Evolutionary conservation across 2,888 invertebrate species (phyloP).

Genomic region (Himalopsyche anomala): DNA sequence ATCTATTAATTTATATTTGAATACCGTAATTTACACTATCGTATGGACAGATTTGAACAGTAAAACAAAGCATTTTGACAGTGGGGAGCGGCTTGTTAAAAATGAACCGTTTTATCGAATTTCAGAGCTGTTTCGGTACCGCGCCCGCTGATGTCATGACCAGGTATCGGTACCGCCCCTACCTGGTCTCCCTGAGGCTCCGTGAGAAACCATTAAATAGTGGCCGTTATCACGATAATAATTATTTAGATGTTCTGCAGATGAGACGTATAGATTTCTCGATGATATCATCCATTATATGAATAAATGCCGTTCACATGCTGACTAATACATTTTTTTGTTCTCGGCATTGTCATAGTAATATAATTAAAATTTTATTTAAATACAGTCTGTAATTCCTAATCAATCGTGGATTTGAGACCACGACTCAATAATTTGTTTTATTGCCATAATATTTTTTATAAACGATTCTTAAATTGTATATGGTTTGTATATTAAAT

Average conservation of each 20-base stretch:
- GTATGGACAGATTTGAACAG: not conserved
- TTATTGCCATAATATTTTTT: no score
- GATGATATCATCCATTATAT: conserved; percentile 39
- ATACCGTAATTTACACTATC: not conserved
- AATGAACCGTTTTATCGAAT: conserved; percentile 38
- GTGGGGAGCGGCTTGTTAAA: conserved; percentile 32
- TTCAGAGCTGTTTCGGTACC: conserved; percentile 14
- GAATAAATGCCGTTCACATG: no score
- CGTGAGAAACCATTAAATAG: conserved; percentile 54
- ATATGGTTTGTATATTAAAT: no score
- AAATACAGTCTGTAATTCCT: no score
- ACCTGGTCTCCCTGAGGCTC: conserved; percentile 60
- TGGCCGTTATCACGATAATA: conserved; percentile 50
- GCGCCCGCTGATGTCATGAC: conserved; percentile 62
- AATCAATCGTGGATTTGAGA: no score
- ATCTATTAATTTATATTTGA: not conserved
- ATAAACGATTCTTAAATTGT: no score
- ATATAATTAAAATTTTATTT: no score
- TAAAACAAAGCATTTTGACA: conserved; percentile 36
- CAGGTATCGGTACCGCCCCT: conserved; percentile 58
- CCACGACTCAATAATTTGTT: no score
- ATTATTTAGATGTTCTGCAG: conserved; percentile 42
- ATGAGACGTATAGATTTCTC: conserved; percentile 41
- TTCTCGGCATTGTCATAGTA: no score
- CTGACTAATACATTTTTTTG: no score